phyloP scores from a whole-genome alignment of 2,113 vertebrate genomes.

The Spea multiplicata region DNA sequence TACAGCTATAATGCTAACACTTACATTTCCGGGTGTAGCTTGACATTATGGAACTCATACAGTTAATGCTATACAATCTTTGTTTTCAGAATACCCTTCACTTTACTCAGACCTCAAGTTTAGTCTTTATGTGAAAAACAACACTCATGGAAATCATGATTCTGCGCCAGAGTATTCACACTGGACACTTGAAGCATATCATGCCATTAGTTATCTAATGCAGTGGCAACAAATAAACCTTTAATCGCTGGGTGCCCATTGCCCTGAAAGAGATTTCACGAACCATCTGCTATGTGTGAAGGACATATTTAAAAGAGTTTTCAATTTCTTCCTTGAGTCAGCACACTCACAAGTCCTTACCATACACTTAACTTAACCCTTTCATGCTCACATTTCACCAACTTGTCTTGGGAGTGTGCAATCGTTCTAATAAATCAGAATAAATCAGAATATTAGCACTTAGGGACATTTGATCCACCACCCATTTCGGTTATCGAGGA shows the following conservation, averaged over 20 bases:
- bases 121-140: background rate
- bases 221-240: slow-evolving; percentile 51
- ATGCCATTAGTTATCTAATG: slow-evolving; percentile 50
- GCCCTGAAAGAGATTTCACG: slow-evolving; percentile 55
- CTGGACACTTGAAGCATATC: slow-evolving; percentile 8
- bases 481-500: background rate
- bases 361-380: slow-evolving; percentile 48
- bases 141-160: slow-evolving; percentile 12
- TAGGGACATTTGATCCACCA: slow-evolving; percentile 10
- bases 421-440: slow-evolving; percentile 5
- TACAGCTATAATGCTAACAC: no score
- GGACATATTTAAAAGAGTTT: slow-evolving; percentile 50
- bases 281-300: slow-evolving; percentile 59
- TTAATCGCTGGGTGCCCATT: slow-evolving; percentile 45
- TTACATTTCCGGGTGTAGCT: no score
- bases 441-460: slow-evolving; percentile 13
- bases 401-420: slow-evolving; percentile 29
- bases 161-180: background rate
- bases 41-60: background rate
- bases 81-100: background rate
- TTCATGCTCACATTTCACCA: slow-evolving; percentile 49
- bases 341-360: slow-evolving; percentile 51
- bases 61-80: no score
- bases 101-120: background rate
- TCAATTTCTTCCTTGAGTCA: slow-evolving; percentile 50